phyloP scores from a whole-genome alignment of 1,140 invertebrate species.

The Phortica variegata region DNA sequence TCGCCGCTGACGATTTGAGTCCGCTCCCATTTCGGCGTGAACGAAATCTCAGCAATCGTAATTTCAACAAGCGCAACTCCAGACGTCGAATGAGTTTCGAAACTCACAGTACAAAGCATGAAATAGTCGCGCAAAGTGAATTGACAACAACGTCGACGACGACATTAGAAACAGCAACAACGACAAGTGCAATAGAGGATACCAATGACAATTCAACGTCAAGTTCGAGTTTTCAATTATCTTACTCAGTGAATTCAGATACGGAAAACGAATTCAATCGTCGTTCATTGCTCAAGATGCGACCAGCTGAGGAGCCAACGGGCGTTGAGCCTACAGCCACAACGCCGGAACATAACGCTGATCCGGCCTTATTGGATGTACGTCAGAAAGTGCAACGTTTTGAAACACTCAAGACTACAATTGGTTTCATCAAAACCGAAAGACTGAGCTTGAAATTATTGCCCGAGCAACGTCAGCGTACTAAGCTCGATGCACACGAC shows the following conservation, averaged over 20 bases:
- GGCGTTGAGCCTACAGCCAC: not conserved
- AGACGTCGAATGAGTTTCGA: slow-evolving; percentile 32
- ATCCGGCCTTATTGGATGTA: slow-evolving; percentile 43
- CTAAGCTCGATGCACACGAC: slow-evolving; percentile 22
- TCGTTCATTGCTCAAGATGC: slow-evolving; percentile 37
- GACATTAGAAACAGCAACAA: slow-evolving; percentile 17
- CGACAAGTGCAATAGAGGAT: too few species aligned
- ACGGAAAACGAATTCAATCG: slow-evolving; percentile 40
- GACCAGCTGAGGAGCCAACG: slow-evolving; percentile 6
- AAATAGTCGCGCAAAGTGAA: slow-evolving; percentile 21
- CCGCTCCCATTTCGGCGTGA: slow-evolving; percentile 48
- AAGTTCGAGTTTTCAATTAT: slow-evolving; percentile 33
- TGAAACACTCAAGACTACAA: slow-evolving; percentile 29
- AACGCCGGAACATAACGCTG: slow-evolving; percentile 20
- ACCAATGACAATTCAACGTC: slow-evolving; percentile 3
- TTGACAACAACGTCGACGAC: slow-evolving; percentile 16
- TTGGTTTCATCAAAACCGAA: slow-evolving; percentile 27
- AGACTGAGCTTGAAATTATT: slow-evolving; percentile 27
- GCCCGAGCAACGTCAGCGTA: slow-evolving; percentile 33
- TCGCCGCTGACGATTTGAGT: slow-evolving; percentile 40
- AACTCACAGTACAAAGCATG: slow-evolving; percentile 23
- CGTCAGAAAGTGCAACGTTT: slow-evolving; percentile 46
- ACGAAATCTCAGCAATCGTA: slow-evolving; percentile 49
- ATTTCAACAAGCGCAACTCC: slow-evolving; percentile 47
- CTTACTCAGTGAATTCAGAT: slow-evolving; percentile 43